Conservation (phyloP, 53 echinoderm and acorn worm genomes). For the Henricia sp. region DNA sequence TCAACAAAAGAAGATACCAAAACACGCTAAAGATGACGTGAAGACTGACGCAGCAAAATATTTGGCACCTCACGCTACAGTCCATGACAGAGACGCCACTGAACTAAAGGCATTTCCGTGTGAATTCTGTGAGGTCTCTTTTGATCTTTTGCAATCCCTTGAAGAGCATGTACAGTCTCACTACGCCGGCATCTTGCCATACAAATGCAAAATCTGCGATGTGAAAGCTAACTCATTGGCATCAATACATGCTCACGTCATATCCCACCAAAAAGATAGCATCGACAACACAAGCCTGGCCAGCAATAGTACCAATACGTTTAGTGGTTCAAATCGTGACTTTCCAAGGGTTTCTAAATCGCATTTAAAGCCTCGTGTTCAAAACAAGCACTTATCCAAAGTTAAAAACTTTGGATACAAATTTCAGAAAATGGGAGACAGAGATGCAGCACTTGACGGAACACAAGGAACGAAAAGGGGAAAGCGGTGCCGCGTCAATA, state of each 20-base stretch:
- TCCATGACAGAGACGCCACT: background rate
- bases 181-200: conserved; percentile 5
- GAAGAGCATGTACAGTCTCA: conserved; percentile 16
- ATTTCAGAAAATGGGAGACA: background rate
- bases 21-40: background rate
- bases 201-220: conserved; percentile 21
- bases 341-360: no score
- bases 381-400: no score
- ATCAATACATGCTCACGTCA: background rate
- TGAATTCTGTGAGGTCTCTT: conserved; percentile 28
- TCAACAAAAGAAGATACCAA: no score
- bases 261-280: background rate
- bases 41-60: background rate
- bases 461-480: conserved; percentile 7
- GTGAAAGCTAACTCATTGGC: background rate
- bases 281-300: background rate
- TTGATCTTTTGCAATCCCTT: background rate
- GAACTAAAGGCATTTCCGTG: background rate
- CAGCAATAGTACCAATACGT: no score
- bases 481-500: conserved; percentile 43
- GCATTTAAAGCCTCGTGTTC: no score
- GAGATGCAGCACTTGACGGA: background rate
- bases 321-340: no score
- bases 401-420: no score
- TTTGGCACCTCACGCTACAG: background rate